Base-by-base conservation (phyloP, 2,797 vertebrate genomes). In the Fundulus diaphanus region DNA sequence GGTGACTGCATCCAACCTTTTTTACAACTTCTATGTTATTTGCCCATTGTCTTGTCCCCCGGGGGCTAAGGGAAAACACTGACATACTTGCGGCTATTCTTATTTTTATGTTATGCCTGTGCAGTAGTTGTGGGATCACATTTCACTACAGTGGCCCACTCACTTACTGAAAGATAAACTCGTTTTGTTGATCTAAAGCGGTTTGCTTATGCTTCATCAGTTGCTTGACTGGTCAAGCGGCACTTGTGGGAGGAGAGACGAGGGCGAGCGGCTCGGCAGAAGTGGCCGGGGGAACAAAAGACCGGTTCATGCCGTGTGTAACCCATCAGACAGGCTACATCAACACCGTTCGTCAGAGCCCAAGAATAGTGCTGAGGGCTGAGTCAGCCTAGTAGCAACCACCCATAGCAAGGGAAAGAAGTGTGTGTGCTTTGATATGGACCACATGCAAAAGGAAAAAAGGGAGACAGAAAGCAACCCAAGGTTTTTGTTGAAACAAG, bases 361-460 rank as follows among this genome's bases (percentile, higher is more conserved):
- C 92, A 82, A 84, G 92, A 94, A 93, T 94, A 94, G 92, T 84
- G 88, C 29, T 12, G 88, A 93, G 92, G 93, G 93, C 93, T 93
- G 93, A 94, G 84, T 94, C 93, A 94, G 93, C 93, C 93, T 91
- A 44, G 86, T 86, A 83, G 88, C 85, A 82, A 83, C 91, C 79
- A 89, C 88, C 91, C 93, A 74, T 91, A 92, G 88, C 71, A 63
- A 82, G 81, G 69, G 80, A 79, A 82, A 90, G 87, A 73, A 73
- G 79, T 87, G 86, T 81, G 88, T 90, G 89, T 80, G 87, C 88
- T 74, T 86, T 86, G 65, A 59, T 84, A 84, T 88, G 80, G 82
- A 85, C 87, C 88, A 90, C 83, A 90, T 87, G 75, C 83, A 86
- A 84, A 86, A 69, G 46, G 76, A 87, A 80, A 22, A 9, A 42